phyloP scores from a whole-genome alignment of 2,797 vertebrate genomes.

The Clarias pachynema region DNA sequence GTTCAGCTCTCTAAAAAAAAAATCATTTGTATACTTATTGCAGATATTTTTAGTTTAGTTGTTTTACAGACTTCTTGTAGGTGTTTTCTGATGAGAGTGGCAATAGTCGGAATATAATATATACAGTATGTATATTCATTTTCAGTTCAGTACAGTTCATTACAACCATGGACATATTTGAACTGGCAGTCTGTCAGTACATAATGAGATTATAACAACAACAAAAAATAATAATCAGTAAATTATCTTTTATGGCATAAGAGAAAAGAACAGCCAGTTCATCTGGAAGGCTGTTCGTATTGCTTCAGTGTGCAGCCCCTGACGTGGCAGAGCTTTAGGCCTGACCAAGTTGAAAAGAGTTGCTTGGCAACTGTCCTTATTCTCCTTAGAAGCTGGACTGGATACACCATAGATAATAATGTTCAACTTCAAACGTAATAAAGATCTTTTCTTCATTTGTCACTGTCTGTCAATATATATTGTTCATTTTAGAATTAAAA shows the following conservation, averaged over 20 bases:
- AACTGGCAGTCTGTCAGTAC: slow-evolving; percentile 8
- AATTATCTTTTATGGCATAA: slow-evolving; percentile 16
- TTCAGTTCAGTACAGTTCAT: background rate
- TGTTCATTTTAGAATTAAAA: background rate
- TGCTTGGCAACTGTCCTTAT: slow-evolving; percentile 54
- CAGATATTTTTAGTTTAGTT: slow-evolving; percentile 6
- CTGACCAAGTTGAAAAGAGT: slow-evolving; percentile 52
- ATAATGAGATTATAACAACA: slow-evolving; percentile 11
- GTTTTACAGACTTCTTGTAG: slow-evolving; percentile 5
- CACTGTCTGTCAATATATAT: background rate
- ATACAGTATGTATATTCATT: too few species aligned
- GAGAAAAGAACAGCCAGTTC: slow-evolving; percentile 47
- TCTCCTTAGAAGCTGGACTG: slow-evolving; percentile 18
- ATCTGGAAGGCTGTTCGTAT: slow-evolving; percentile 33
- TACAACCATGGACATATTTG: background rate
- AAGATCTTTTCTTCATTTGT: background rate
- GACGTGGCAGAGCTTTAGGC: slow-evolving; percentile 39
- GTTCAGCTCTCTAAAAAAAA: slow-evolving; percentile 47
- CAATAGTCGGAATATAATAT: background rate
- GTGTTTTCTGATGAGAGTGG: background rate
- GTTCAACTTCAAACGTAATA: background rate
- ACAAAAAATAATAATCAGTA: slow-evolving; percentile 7
- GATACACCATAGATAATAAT: slow-evolving; percentile 24
- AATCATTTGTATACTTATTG: slow-evolving; percentile 56
- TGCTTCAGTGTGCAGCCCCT: slow-evolving; percentile 35